Evolutionary conservation across 2,888 invertebrate species (phyloP), one percentile per base, ranked within the genome.

Genomic region (Podotricha telesiphe): DNA sequence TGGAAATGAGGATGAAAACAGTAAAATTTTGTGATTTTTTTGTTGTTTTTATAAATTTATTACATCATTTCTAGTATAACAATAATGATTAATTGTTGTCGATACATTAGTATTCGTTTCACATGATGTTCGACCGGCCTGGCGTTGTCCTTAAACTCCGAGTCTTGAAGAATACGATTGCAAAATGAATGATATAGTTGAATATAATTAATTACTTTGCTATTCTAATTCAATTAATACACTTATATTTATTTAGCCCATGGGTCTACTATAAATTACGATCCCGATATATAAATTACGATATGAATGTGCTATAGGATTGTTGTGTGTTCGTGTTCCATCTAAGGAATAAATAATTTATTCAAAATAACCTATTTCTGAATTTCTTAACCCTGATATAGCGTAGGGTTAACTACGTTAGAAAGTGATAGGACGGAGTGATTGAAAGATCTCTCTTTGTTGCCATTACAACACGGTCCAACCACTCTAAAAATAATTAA

Each of bases 101-200:
- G n/a, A 34, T 42, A 10, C 42, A 69, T 71, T 67, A 71, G 48
- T 61, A 71, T 69, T 53, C 71, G 34, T 48, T 48, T 15, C 71
- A 71, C 71, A 6, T 55, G 17, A 58, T 15, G 42, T 45, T 45
- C 37, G 53, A 59, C 42, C 65, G 53, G 28, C 51, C 63, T 45
- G 37, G 45, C 53, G 51, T 37, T 50, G 69, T 69, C 69, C 66
- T 71, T 67, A 67, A 64, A 48, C 47, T 34, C 42, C 22, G 42
- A n/a, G 42, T 20, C 47, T 45, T 47, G 59, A 58, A 58, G 20
- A 34, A n/a, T 28, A 62, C 47, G 42, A 67, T 67, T 64, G 55
- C 69, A 67, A 71, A 64, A 20, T 58, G 51, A 34, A 53, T 56
- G 28, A 63, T 48, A 45, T 20, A 20, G 13, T 50, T 20, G n/a